Percentiles rank a stretch among this genome's conserved stretches.
Conservation (phyloP, 2,113 vertebrate genomes). For the Carassius gibelio region DNA sequence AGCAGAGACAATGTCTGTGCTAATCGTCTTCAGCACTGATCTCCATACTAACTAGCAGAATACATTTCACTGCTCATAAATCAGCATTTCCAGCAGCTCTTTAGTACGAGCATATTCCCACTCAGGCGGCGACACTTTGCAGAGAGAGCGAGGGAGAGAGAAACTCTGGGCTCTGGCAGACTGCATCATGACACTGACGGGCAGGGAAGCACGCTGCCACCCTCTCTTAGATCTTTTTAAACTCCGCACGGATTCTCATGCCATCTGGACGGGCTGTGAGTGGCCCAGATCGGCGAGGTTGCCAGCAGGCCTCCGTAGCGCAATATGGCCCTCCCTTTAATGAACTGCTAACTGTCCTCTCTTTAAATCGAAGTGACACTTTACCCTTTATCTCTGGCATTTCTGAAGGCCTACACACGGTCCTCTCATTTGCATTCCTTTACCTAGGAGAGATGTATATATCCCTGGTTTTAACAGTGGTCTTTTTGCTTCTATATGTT, state of each 20-base stretch:
- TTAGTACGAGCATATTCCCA: conserved; percentile 50
- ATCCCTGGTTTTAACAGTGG: neutral
- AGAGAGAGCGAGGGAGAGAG: conserved; percentile 26
- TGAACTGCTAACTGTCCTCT: conserved; percentile 63
- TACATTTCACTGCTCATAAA: conserved; percentile 59
- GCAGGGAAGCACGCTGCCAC: conserved; percentile 56
- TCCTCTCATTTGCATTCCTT: conserved; percentile 46
- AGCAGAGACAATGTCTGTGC: conserved; percentile 47
- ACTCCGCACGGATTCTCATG: conserved; percentile 62
- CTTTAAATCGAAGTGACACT: conserved; percentile 65
- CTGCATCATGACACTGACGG: conserved; percentile 53
- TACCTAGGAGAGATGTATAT: conserved; percentile 9
- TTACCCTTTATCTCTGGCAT: conserved; percentile 61
- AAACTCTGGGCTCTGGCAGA: conserved; percentile 46
- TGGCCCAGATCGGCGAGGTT: conserved; percentile 60
- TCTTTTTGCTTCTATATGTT: neutral
- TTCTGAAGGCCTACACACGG: conserved; percentile 49
- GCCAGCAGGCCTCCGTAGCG: conserved; percentile 61
- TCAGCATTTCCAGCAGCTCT: conserved; percentile 51
- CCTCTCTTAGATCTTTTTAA: conserved; percentile 63
- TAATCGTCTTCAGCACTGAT: conserved; percentile 57
- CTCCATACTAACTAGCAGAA: conserved; percentile 59
- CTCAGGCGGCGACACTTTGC: conserved; percentile 38
- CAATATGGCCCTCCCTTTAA: conserved; percentile 67
- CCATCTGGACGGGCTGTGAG: conserved; percentile 67